These are phyloP conservation scores for Machimus atricapillus DNA, from an alignment of 2,888 invertebrate genomes.

Conservation along the genomic window DNA sequence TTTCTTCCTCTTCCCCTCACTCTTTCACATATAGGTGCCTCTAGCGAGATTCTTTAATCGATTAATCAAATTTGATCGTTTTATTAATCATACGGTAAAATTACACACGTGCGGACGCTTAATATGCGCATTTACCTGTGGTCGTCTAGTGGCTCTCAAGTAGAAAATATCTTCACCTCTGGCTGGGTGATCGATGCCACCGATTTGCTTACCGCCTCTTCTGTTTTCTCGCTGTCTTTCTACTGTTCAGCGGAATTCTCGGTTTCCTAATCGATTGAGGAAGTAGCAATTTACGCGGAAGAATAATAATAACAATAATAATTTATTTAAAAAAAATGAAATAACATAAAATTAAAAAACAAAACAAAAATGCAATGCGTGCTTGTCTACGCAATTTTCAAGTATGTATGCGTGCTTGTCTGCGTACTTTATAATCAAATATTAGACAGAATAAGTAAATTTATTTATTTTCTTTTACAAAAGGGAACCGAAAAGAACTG, in stretches of 20 bases:
- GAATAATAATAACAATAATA: too few relatives aligned
- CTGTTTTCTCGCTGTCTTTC: too few relatives aligned
- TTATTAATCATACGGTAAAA: slow-evolving; percentile 15
- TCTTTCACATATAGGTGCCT: neutral
- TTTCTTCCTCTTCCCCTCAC: too few relatives aligned
- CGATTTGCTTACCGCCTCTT: neutral
- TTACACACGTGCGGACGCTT: slow-evolving; percentile 8
- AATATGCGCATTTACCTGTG: neutral
- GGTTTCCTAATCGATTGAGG: neutral
- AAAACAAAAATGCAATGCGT: too few relatives aligned
- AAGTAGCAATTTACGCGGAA: neutral
- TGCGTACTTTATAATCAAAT: too few relatives aligned
- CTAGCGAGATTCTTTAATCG: neutral
- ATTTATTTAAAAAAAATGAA: neutral
- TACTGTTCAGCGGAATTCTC: neutral
- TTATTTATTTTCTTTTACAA: too few relatives aligned
- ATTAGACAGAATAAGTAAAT: too few relatives aligned
- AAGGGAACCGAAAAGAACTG: too few relatives aligned
- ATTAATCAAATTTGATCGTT: slow-evolving; percentile 33
- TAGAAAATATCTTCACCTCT: neutral
- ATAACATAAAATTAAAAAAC: neutral
- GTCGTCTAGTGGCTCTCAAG: neutral
- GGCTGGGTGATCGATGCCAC: neutral
- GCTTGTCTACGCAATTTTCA: too few relatives aligned
- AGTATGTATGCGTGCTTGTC: too few relatives aligned